Conservation (phyloP, 2,888 invertebrate species). For the Hydrotaea diabolus region DNA sequence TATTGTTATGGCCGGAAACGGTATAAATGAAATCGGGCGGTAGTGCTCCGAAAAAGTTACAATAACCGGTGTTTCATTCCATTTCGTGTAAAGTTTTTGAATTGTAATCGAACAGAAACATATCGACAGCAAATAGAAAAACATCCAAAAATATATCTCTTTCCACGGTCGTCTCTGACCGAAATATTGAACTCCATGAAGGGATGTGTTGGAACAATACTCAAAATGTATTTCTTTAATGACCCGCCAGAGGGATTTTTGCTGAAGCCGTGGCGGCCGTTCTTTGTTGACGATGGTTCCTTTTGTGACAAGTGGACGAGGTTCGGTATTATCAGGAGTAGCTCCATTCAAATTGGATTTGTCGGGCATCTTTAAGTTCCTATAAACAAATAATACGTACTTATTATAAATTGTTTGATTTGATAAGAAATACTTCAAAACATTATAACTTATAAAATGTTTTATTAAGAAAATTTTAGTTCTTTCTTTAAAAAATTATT, state of each 20-base stretch:
- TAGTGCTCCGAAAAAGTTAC: conserved; percentile 87
- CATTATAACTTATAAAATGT: too few species aligned
- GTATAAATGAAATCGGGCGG: conserved; percentile 81
- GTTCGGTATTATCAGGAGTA: too few species aligned
- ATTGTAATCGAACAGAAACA: conserved; percentile 83
- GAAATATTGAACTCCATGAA: conserved; percentile 84
- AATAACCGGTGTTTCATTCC: conserved; percentile 86
- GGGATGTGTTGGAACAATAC: conserved; percentile 83
- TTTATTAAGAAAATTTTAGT: too few species aligned
- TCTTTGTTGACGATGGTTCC: too few species aligned
- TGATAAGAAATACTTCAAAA: too few species aligned
- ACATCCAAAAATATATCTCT: conserved; percentile 83
- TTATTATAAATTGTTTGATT: too few species aligned
- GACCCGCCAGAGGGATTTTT: conserved; percentile 46
- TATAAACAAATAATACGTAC: too few species aligned
- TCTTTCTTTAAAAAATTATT: too few species aligned
- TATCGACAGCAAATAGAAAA: conserved; percentile 83
- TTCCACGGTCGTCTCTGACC: conserved; percentile 83
- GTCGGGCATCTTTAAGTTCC: too few species aligned
- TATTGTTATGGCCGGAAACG: conserved; percentile 77
- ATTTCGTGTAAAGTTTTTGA: conserved; percentile 84
- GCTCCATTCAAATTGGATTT: too few species aligned
- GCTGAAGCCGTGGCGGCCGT: too few species aligned
- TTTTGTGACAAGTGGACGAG: too few species aligned
- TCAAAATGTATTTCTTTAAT: conserved; percentile 81